Base-by-base conservation (phyloP, 2,888 invertebrate genomes). In the Phoronis australis region DNA sequence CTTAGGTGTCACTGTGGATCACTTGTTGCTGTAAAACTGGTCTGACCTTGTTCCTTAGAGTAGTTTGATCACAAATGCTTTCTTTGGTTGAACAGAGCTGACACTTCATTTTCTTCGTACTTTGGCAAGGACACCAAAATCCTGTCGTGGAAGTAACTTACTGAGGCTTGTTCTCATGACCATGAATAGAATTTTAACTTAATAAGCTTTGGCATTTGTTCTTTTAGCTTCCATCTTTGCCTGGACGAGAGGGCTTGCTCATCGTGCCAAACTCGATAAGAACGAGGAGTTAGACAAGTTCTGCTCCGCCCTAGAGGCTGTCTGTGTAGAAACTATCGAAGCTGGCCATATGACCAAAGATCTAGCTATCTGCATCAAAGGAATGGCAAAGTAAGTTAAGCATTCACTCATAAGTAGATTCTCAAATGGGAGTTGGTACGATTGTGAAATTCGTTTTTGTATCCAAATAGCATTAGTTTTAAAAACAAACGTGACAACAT, bases 311-410 rank as follows among this genome's bases (percentile, higher is more conserved):
- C 81, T 99, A 47, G 96, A 96, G 71, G 82, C 83, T 55, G 94
- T 93, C 20, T 97, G 97, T 79, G 79, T 97, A 54, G 88, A 90
- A 61, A 97, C 97, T 0, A 95, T 99, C 60, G 95, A 99, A 78
- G 80, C 87, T 49, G 97, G 97, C 26, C 81, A 83, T 60, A 95
- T 99, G 94, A 99, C 99, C 47, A 99, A 99, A 78, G 99, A 99
- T 82, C 83, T 99, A 72, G 97, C 97, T 40, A 92, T 96, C 75
- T 97, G 97, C 75, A 87, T 97, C 68, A 96, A 96, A 80, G 95
- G 95, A 56, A 87, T 90, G 84, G 69, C 68, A 52, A 85, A 82
- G 78, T 86, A 84, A 62, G 86, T 12, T 21, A 5, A 41, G 5
- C 20, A 4, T 41, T 41, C 22, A 22, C 6, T 31, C 9, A 31